A percentile compares a stretch with the other conserved stretches of the same genome.
Evolutionary conservation across 2,888 invertebrate genomes (phyloP).

Genomic region (Drosophila helvetica): DNA sequence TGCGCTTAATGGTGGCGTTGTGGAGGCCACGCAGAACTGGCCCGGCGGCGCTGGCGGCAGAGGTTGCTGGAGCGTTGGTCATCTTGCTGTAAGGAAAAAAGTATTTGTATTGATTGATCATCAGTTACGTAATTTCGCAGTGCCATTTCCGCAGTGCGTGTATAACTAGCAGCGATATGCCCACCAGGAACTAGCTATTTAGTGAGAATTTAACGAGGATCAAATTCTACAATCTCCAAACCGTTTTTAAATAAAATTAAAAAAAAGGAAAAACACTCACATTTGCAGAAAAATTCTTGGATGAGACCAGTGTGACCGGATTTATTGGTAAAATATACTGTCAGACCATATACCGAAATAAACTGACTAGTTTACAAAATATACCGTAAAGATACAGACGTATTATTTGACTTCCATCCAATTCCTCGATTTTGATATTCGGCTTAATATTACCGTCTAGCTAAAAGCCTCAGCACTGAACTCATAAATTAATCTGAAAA

Average conservation of each 20-base stretch:
- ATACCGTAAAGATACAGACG: too few species aligned
- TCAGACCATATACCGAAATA: too few species aligned
- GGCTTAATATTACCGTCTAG: too few species aligned
- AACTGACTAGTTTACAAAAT: too few species aligned
- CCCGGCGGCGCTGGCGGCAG: slow-evolving; percentile 82
- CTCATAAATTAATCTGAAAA: too few species aligned
- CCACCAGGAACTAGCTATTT: neutral
- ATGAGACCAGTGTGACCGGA: too few species aligned
- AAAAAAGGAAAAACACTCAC: slow-evolving; percentile 48
- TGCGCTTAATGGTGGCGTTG: slow-evolving; percentile 86
- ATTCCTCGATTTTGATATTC: too few species aligned
- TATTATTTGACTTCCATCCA: too few species aligned
- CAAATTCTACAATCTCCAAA: neutral
- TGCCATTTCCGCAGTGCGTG: neutral
- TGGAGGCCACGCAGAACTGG: slow-evolving; percentile 90
- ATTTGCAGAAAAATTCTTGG: slow-evolving; percentile 50
- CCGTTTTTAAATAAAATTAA: neutral
- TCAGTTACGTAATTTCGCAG: slow-evolving; percentile 65
- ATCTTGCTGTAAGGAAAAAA: slow-evolving; percentile 54
- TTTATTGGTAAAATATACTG: too few species aligned
- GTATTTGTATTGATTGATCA: slow-evolving; percentile 33
- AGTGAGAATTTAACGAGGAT: neutral
- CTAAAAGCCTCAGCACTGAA: too few species aligned
- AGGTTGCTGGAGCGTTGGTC: slow-evolving; percentile 81
- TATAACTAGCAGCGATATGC: neutral